Evolutionary conservation across 2,797 vertebrate genomes (phyloP).

Genomic region (Lepus townsendii): DNA sequence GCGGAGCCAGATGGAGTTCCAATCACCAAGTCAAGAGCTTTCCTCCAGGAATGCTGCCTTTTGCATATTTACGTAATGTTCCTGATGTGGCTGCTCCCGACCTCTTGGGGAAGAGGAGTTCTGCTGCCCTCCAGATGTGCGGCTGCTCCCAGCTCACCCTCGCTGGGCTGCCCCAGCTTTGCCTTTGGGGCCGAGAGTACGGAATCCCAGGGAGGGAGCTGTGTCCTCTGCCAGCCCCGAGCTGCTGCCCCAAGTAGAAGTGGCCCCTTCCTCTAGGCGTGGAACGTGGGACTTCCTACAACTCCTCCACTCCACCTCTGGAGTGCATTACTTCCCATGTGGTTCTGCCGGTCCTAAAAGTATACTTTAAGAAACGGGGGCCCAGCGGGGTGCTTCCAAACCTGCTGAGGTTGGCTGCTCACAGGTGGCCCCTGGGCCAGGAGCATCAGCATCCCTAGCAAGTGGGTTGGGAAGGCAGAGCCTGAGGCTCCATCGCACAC

Average conservation of each 20-base stretch:
- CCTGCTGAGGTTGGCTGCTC: not conserved
- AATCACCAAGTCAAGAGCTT: constrained; percentile 62
- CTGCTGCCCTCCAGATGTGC: constrained; percentile 65
- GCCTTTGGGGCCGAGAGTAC: not conserved
- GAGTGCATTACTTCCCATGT: too few species aligned
- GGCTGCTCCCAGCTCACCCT: too few species aligned
- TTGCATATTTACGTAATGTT: constrained; percentile 73
- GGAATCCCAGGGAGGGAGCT: not conserved
- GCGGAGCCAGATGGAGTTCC: constrained; percentile 64
- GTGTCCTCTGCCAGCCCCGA: not conserved
- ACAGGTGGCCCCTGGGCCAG: not conserved
- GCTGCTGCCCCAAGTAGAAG: not conserved
- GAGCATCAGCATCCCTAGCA: not conserved
- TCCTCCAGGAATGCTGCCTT: constrained; percentile 65
- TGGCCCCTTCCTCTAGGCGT: not conserved
- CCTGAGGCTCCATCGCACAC: not conserved
- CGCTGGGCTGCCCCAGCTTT: not conserved
- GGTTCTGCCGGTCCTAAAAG: not conserved
- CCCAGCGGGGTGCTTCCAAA: not conserved
- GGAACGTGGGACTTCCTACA: not conserved
- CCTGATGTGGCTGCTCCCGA: constrained; percentile 35
- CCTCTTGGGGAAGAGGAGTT: constrained; percentile 53
- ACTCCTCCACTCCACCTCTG: too few species aligned
- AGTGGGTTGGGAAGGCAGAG: not conserved
- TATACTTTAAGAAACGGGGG: not conserved